Evolutionary conservation across 1,140 invertebrate species (phyloP), one percentile per base, ranked within the genome.

Genomic region (Leptinotarsa texana): DNA sequence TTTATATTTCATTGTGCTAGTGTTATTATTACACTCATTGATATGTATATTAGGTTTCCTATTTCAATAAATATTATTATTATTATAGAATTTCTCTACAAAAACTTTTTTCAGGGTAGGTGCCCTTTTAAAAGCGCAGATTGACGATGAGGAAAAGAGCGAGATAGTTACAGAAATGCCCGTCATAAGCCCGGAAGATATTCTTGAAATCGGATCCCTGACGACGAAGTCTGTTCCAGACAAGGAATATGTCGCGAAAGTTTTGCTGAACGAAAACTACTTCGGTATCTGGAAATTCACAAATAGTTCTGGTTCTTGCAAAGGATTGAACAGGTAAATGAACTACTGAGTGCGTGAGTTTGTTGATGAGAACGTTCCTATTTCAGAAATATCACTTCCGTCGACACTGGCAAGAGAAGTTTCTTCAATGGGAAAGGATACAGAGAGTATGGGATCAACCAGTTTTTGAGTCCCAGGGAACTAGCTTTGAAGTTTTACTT

Each of bases 211-310:
- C 24, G 80, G 80, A 63, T 47, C 47, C 8, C 15, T n/a, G 57
- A 21, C 33, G 11, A 42, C 33, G 21, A 11, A 42, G 33, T 11
- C 33, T 11, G 33, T 11, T 42, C 33, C 33, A 21, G 24, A 70
- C 22, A 69, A 69, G 33, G 47, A 75, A 0, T 78, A 79, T 62
- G 57, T 82, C 88, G 74, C 86, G 18, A 78, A 78, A 74, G 63
- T 82, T 13, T 72, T 76, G 13, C 62, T 96, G 1, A 94, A 98
- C 85, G 92, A 91, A 5, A 88, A 91, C 47, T 90, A 89, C 0
- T 86, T 98, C 63, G 96, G 96, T 0, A 86, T 98, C 0, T 98
- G 95, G 94, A 95, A 97, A 85, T 98, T 97, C 82, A 75, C 86
- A 2, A 87, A 88, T 42, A 88, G 91, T 74, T 84, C 82, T 77